phyloP scores from a whole-genome alignment of 2,888 invertebrate species.

The Sepiola atlantica region DNA sequence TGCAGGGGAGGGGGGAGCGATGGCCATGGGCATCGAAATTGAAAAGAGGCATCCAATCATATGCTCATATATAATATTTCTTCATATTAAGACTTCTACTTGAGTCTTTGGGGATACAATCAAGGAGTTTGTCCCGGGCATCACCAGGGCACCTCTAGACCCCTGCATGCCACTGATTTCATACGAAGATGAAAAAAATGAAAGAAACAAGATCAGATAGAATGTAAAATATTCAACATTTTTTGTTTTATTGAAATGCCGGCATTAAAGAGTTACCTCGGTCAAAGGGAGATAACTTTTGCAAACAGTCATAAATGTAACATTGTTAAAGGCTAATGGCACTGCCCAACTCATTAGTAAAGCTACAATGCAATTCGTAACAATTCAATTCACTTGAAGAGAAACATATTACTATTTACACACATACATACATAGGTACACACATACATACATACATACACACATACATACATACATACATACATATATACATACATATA shows the following conservation, averaged over 20 bases:
- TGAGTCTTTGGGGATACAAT: too few species aligned
- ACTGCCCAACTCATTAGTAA: not conserved
- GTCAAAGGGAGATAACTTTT: not conserved
- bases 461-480: not conserved
- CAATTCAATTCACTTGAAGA: not conserved
- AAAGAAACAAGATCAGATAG: not conserved
- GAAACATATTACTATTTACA: not conserved
- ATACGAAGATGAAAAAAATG: not conserved
- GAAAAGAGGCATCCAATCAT: too few species aligned
- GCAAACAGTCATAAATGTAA: slow-evolving; percentile 21
- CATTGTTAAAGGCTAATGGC: not conserved
- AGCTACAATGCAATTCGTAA: not conserved
- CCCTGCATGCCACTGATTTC: not conserved
- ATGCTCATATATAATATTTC: too few species aligned
- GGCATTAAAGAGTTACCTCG: not conserved
- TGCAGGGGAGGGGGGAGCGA: too few species aligned
- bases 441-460: not conserved
- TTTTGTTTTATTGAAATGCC: not conserved
- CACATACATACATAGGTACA: not conserved
- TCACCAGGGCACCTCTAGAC: too few species aligned
- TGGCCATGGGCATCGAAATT: too few species aligned
- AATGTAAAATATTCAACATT: not conserved
- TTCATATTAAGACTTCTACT: too few species aligned
- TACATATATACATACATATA: not conserved
- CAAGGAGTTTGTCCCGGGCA: too few species aligned